A percentile compares a stretch with the other conserved stretches of the same genome.
These are phyloP conservation scores for Rana temporaria DNA, from an alignment of 2,113 vertebrate species.

Conservation along the genomic window DNA sequence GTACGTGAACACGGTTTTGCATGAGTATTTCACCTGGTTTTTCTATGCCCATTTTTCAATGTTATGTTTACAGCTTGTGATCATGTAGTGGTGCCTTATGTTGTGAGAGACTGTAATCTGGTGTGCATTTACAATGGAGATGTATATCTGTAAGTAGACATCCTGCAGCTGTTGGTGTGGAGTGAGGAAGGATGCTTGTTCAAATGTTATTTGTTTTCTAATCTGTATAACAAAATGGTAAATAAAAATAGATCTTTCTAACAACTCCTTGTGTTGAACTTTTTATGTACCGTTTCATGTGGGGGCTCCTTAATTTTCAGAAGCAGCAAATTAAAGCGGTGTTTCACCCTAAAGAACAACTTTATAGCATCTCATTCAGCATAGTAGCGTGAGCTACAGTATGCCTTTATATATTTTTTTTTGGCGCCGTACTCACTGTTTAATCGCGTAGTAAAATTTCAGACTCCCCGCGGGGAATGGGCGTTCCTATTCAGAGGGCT, in stretches of 20 bases:
- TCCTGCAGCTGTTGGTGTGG: slow-evolving; percentile 65
- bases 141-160: slow-evolving; percentile 65
- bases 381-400: no score
- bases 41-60: slow-evolving; percentile 66
- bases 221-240: slow-evolving; percentile 80
- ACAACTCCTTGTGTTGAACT: slow-evolving; percentile 6
- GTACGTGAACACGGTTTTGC: slow-evolving; percentile 72
- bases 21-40: slow-evolving; percentile 71
- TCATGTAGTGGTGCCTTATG: slow-evolving; percentile 87
- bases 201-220: slow-evolving; percentile 83
- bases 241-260: slow-evolving; percentile 87
- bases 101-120: slow-evolving; percentile 73
- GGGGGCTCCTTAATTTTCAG: no score
- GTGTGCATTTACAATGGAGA: slow-evolving; percentile 71
- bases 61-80: slow-evolving; percentile 74
- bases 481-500: no score
- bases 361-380: no score
- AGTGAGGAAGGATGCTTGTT: slow-evolving; percentile 73
- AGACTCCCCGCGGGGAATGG: no score
- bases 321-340: not conserved
- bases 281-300: not conserved
- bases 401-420: no score
- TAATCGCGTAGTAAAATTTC: no score
- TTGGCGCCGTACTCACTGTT: no score
- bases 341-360: no score